Evolutionary conservation across 2,113 vertebrate species (phyloP).

Genomic region (Oreochromis spilurus): DNA sequence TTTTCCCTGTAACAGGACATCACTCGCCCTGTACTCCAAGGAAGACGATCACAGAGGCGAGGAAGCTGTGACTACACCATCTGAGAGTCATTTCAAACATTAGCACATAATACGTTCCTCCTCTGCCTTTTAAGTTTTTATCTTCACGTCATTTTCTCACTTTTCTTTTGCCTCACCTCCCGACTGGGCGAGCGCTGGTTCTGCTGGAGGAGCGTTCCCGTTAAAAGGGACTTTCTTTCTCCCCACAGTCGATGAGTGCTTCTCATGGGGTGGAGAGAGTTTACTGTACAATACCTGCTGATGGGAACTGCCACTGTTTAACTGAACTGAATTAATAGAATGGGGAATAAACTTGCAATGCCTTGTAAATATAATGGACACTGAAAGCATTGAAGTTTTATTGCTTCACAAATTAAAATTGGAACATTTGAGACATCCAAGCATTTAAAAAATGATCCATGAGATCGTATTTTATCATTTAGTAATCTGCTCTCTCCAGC

Average conservation of each 20-base stretch:
- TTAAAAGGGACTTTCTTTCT: neutral
- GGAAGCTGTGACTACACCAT: neutral
- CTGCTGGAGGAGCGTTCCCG: neutral
- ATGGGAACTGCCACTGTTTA: neutral
- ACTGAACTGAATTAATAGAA: neutral
- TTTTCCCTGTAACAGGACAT: neutral
- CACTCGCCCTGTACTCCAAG: neutral
- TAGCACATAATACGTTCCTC: neutral
- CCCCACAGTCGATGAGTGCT: neutral
- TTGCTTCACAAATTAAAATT: neutral
- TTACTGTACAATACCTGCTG: neutral
- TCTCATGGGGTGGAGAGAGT: rapidly evolving
- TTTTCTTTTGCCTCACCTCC: neutral
- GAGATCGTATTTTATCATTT: neutral
- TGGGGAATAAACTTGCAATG: neutral
- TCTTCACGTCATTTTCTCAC: neutral
- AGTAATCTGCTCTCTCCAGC: neutral
- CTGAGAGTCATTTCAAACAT: neutral
- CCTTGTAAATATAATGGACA: neutral
- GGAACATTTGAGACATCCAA: neutral
- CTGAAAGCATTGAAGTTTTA: neutral
- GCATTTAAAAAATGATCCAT: neutral
- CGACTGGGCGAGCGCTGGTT: neutral
- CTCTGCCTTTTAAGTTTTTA: neutral
- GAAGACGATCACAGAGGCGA: neutral